Evolutionary conservation across 1,140 invertebrate genomes (phyloP), one percentile per base, ranked within the genome.

Genomic region (Doryteuthis pealeii): DNA sequence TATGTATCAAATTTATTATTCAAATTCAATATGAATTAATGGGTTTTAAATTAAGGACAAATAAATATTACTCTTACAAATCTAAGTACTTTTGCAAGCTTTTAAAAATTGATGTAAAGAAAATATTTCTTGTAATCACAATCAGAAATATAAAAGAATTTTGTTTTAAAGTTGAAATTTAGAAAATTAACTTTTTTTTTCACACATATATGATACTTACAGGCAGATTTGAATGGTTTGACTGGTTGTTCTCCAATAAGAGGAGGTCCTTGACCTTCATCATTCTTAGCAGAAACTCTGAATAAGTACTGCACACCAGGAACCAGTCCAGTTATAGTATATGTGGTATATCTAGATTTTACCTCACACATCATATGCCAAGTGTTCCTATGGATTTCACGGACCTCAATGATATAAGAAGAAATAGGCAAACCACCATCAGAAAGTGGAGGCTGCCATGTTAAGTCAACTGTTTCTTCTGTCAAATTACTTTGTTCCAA

Each of bases 361-460:
- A 81, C 70, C 40, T 81, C 75, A 2, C 94, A 76, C 69, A 74
- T 72, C 15, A 77, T 81, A 35, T 71, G 79, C 78, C 78, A 83
- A 83, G 96, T 93, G 88, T 98, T 98, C 87, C 96, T 77, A 95
- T 96, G 90, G 94, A 93, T 12, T 97, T 96, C 76, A 45, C 78
- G 74, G 32, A 97, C 97, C 87, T 98, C 96, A 71, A 98, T 93
- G 35, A 93, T 89, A 83, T 99, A 99, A 85, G 95, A 93, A 0
- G 94, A 94, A 18, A 99, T 92, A 10, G 96, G 96, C 84, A 94
- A 93, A 54, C 98, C 98, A 82, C 98, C 98, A 89, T 99, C 97
- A 85, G 98, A 96, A 81, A 97, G 95, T 40, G 97, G 97, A 84
- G 97, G 96, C 75, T 96, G 92, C 97, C 97, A 99, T 82, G 94